A percentile compares a stretch with the other conserved stretches of the same genome.
phyloP scores from a whole-genome alignment of 2,113 vertebrate species.

The Pteruthius melanotis region DNA sequence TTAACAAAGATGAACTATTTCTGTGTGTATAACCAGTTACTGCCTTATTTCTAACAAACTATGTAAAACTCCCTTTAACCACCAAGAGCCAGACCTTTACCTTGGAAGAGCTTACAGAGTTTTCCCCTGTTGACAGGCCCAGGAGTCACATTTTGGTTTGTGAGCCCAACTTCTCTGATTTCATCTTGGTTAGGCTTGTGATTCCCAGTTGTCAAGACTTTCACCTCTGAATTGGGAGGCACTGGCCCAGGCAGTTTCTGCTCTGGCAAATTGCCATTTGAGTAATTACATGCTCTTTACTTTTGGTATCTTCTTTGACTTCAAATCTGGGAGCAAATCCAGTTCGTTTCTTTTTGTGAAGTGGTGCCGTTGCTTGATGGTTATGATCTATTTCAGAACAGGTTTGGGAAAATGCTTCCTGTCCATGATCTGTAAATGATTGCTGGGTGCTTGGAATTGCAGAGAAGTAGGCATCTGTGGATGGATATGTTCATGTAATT shows the following conservation, averaged over 20 bases:
- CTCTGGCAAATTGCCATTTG: neutral
- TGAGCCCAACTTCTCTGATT: neutral
- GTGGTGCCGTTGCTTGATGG: neutral
- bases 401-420: neutral
- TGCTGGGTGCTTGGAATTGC: neutral
- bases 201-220: neutral
- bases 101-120: neutral
- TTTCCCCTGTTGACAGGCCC: neutral
- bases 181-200: neutral
- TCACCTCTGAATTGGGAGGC: neutral
- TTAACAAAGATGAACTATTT: neutral
- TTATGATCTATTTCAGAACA: fast-evolving
- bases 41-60: neutral
- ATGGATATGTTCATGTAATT: neutral
- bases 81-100: neutral
- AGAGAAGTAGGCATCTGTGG: neutral
- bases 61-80: neutral
- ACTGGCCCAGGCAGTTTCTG: neutral
- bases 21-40: neutral
- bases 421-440: neutral
- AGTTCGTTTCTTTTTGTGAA: neutral
- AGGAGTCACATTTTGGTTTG: neutral
- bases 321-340: neutral
- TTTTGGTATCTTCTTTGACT: neutral
- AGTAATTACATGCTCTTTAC: neutral